Base-by-base conservation (phyloP, 2,888 invertebrate species). In the Amaurobius ferox region DNA sequence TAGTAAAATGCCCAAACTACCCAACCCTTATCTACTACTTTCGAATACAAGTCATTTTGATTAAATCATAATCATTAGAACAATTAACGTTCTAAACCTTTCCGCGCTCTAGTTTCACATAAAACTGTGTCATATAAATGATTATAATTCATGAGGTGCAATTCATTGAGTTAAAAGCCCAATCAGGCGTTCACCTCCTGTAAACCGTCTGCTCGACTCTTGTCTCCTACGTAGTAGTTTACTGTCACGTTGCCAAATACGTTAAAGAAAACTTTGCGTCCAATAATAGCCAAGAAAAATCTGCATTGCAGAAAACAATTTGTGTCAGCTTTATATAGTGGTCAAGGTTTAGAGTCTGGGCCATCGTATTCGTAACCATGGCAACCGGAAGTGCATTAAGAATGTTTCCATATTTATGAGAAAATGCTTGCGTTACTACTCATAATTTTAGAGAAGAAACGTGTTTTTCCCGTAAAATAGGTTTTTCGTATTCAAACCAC, bases 331-430 rank as follows among this genome's bases (percentile, higher is more conserved):
- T 9, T 5, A 16, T 2, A 9, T 16, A 44, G 16, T 44, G 44
- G 44, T 66, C 66, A 66, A 66, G 66, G 66, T 66, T 66, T 44
- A 19, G n/a, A 5, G 32, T 30, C 66, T 32, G n/a, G 66, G 66
- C 32, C 66, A 66, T 32, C 32, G 66, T n/a, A n/a, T n/a, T n/a
- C n/a, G n/a, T 66, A 7, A 19, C 66, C 32, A 66, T 66, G 32
- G 66, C 16, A 66, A 66, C 66, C 6, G 29, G 11, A 16, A 5
- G 9, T 35, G 35, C 44, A 44, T 44, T 9, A 9, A 16, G 44
- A 5, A 5, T 44, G n/a, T 16, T 44, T 44, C 44, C 44, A 44
- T 44, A 44, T 44, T 44, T 44, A 44, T 44, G 44, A 16, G n/a
- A 44, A 44, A 44, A 44, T 44, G 44, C 16, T 44, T 16, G 16